Conservation (phyloP, 2,888 invertebrate species). For the Rhagium mordax region DNA sequence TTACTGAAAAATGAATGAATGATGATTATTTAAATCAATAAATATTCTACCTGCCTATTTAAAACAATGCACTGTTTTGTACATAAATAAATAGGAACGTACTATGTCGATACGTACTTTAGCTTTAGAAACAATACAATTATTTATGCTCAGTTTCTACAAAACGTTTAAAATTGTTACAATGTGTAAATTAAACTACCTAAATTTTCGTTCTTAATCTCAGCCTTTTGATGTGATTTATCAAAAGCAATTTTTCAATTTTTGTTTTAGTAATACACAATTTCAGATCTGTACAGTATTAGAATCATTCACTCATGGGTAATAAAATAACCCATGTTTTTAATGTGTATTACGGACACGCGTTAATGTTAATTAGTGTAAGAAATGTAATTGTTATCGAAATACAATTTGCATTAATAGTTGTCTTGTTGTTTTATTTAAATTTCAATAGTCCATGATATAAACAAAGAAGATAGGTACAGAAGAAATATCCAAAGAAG, state of each 20-base stretch:
- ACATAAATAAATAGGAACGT: conserved; percentile 18
- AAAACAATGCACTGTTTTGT: conserved; percentile 8
- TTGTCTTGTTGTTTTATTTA: conserved; percentile 30
- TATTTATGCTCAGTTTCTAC: conserved; percentile 20
- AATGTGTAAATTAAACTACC: background rate
- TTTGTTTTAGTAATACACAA: conserved; percentile 1
- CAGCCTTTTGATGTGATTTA: background rate
- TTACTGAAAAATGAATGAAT: background rate
- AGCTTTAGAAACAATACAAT: conserved; percentile 14
- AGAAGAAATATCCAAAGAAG: too few relatives aligned
- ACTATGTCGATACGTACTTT: conserved; percentile 22
- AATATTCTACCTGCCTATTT: background rate
- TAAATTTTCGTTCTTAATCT: background rate
- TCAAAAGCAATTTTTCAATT: background rate
- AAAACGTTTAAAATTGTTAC: background rate
- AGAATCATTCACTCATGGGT: background rate
- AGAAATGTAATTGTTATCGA: conserved; percentile 59
- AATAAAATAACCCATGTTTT: conserved; percentile 1
- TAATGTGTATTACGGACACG: conserved; percentile 14
- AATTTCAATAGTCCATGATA: background rate
- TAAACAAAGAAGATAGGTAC: too few relatives aligned
- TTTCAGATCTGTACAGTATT: conserved; percentile 1
- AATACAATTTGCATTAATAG: conserved; percentile 61
- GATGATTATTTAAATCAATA: background rate
- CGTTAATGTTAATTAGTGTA: conserved; percentile 34